Percentiles rank a stretch among this genome's conserved stretches.
phyloP scores from a whole-genome alignment of 2,888 invertebrate species.

The Protodeltote pygarga region DNA sequence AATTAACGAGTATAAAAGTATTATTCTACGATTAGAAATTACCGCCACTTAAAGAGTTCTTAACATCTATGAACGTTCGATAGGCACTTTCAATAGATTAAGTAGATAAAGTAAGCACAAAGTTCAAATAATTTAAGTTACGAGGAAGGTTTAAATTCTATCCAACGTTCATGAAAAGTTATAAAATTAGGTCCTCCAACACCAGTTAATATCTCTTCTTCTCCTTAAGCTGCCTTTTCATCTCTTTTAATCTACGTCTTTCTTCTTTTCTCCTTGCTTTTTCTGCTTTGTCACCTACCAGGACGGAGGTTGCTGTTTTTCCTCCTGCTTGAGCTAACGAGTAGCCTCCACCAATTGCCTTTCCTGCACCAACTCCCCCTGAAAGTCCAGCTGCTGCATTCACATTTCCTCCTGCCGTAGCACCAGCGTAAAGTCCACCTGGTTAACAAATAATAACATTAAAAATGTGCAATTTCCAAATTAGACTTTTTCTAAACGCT shows the following conservation, averaged over 20 bases:
- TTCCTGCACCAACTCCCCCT: slow-evolving; percentile 75
- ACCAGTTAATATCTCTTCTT: slow-evolving; percentile 32
- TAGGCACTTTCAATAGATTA: no score
- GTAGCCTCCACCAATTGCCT: slow-evolving; percentile 72
- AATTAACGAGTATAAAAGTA: slow-evolving; percentile 8
- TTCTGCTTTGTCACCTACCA: slow-evolving; percentile 72
- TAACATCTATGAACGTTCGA: slow-evolving; percentile 32
- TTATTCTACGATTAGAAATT: slow-evolving; percentile 3
- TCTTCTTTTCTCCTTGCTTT: slow-evolving; percentile 65
- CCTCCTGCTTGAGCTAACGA: slow-evolving; percentile 76
- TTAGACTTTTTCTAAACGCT: no score
- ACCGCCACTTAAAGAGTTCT: background rate
- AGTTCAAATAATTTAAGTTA: background rate
- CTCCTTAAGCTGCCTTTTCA: slow-evolving; percentile 46
- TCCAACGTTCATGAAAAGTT: slow-evolving; percentile 27
- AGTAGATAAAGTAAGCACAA: no score
- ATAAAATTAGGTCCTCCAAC: slow-evolving; percentile 5
- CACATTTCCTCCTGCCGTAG: slow-evolving; percentile 86
- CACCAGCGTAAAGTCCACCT: slow-evolving; percentile 87
- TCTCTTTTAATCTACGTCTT: slow-evolving; percentile 57
- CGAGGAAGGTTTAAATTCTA: slow-evolving; percentile 1
- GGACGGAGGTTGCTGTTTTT: slow-evolving; percentile 62
- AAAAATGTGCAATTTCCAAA: no score
- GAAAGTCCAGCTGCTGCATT: slow-evolving; percentile 83
- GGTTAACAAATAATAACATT: slow-evolving; percentile 15